Evolutionary conservation across 2,113 vertebrate species (phyloP).

Genomic region (Athene noctua): DNA sequence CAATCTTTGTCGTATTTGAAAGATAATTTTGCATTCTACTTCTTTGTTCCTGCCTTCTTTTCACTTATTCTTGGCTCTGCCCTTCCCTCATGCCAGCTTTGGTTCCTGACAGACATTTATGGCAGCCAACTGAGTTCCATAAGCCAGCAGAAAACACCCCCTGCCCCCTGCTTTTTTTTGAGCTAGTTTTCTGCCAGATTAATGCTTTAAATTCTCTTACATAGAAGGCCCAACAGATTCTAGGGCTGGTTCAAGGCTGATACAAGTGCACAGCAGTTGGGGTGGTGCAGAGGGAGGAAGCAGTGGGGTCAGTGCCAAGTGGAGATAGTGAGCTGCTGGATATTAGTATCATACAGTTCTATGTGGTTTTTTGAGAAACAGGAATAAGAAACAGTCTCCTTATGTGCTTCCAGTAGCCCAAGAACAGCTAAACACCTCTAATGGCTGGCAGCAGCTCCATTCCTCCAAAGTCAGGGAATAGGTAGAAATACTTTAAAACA

Average conservation of each 20-base stretch:
- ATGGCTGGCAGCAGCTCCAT: background rate
- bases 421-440: background rate
- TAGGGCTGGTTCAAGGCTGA: background rate
- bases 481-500: background rate
- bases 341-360: background rate
- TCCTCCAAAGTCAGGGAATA: background rate
- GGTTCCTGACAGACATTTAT: background rate
- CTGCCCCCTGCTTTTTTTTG: accelerated
- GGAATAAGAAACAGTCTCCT: background rate
- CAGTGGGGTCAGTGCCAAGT: background rate
- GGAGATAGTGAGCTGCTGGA: background rate
- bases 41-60: background rate
- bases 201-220: background rate
- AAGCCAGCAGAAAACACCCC: background rate
- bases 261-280: background rate
- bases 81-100: background rate
- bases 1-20: background rate
- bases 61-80: background rate
- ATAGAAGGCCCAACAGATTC: background rate
- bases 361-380: background rate
- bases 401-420: background rate
- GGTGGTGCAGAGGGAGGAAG: background rate
- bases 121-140: background rate
- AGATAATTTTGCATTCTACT: background rate
- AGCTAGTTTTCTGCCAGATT: background rate